Conservation (phyloP, 2,888 invertebrate species). For the Leptothorax acervorum region DNA sequence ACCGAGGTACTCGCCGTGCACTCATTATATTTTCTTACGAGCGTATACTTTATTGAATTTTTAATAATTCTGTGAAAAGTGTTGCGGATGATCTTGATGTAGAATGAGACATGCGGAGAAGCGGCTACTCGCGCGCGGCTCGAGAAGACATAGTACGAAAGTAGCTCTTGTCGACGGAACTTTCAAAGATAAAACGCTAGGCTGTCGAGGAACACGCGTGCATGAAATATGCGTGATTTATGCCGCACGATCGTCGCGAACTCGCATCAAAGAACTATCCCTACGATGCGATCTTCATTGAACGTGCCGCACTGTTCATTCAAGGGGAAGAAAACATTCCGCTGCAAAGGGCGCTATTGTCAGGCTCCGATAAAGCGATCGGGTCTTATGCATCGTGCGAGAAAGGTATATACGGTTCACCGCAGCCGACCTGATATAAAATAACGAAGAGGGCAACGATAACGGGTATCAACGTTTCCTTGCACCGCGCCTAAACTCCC, state of each 20-base stretch:
- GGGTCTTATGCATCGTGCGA: neutral
- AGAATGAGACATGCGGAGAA: constrained; percentile 18
- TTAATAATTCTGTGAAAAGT: constrained; percentile 60
- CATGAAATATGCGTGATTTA: constrained; percentile 33
- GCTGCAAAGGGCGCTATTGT: constrained; percentile 12
- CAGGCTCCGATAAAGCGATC: constrained; percentile 34
- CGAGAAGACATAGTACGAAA: neutral
- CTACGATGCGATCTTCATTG: neutral
- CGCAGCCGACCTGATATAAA: constrained; percentile 35
- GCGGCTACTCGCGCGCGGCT: neutral
- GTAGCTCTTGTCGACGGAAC: constrained; percentile 41
- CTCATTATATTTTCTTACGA: constrained; percentile 59
- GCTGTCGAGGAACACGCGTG: constrained; percentile 14
- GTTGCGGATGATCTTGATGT: constrained; percentile 50
- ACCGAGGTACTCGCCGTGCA: constrained; percentile 25
- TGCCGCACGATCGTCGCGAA: neutral
- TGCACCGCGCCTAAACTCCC: constrained; percentile 60
- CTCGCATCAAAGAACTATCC: constrained; percentile 1
- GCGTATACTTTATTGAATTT: constrained; percentile 62
- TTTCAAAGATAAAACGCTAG: constrained; percentile 25
- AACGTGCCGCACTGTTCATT: neutral
- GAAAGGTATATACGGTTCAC: neutral
- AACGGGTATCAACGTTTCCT: constrained; percentile 66
- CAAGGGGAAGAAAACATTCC: neutral
- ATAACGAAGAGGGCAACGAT: constrained; percentile 63